Evolutionary conservation across 2,888 invertebrate species (phyloP).

Genomic region (Desoria tigrina): DNA sequence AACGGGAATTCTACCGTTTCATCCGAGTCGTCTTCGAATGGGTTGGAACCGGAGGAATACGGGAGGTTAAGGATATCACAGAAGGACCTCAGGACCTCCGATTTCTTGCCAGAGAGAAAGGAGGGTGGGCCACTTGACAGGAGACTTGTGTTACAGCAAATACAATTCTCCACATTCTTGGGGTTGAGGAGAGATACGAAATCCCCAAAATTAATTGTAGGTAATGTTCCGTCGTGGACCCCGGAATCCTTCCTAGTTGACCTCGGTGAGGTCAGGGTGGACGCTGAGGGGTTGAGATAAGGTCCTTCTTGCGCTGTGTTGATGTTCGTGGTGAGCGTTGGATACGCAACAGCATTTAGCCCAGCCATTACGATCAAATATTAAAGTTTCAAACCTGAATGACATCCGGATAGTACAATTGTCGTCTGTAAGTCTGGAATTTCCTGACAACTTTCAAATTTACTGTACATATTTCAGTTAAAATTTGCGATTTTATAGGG

Average conservation of each 20-base stretch:
- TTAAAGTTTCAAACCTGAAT: no score
- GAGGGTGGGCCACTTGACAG: not conserved
- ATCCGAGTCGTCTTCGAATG: not conserved
- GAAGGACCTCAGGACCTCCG: slow-evolving; percentile 3
- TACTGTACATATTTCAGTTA: no score
- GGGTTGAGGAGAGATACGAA: slow-evolving; percentile 3
- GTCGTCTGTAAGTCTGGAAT: no score
- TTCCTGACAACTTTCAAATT: no score
- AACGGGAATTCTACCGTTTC: slow-evolving; percentile 12
- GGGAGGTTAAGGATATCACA: slow-evolving; percentile 16
- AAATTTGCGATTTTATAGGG: no score
- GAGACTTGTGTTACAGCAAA: slow-evolving; percentile 8
- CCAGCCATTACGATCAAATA: no score
- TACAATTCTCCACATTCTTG: slow-evolving; percentile 5
- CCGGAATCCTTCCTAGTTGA: not conserved
- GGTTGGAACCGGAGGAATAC: not conserved
- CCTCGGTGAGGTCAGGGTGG: not conserved
- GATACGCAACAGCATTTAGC: no score
- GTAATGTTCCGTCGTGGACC: not conserved
- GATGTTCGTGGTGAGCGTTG: no score
- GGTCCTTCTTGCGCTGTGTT: no score
- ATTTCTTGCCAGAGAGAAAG: not conserved
- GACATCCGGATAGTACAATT: no score
- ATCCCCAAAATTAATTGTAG: slow-evolving; percentile 7
- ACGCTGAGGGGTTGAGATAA: no score